Conservation (phyloP, 2,888 invertebrate species). For the Thyatira batis region DNA sequence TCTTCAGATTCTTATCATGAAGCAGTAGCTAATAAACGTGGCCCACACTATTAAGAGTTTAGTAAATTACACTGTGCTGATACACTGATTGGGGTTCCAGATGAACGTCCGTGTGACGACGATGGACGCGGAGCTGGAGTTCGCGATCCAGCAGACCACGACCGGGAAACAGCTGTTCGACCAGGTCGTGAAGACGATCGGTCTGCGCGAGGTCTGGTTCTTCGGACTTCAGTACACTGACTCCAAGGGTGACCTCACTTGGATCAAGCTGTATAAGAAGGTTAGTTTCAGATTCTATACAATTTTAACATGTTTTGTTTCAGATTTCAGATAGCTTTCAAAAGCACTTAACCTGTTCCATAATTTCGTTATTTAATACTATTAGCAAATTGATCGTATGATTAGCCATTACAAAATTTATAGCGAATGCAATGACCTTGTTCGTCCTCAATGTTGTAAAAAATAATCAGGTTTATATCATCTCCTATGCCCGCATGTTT, state of each 20-base stretch:
- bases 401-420: conserved; percentile 1
- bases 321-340: not conserved
- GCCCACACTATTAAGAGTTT: too few relatives aligned
- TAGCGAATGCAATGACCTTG: conserved; percentile 14
- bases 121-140: conserved; percentile 99
- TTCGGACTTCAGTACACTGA: conserved; percentile 99
- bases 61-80: not conserved
- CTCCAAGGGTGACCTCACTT: conserved; percentile 98
- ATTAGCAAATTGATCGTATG: not conserved
- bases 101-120: conserved; percentile 99
- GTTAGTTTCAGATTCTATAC: conserved; percentile 79
- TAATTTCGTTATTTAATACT: not conserved
- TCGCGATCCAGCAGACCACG: conserved; percentile 99
- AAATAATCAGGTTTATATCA: conserved; percentile 10
- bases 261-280: conserved; percentile 99
- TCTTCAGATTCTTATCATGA: too few relatives aligned
- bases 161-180: conserved; percentile 99
- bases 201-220: conserved; percentile 99
- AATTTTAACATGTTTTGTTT: not conserved
- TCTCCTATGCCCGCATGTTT: not conserved
- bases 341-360: not conserved
- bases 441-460: conserved; percentile 10
- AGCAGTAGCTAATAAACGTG: too few relatives aligned
- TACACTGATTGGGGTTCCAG: conserved; percentile 72
- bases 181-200: conserved; percentile 99